phyloP scores from a whole-genome alignment of 2,888 invertebrate genomes.

The Lumbricus terrestris region DNA sequence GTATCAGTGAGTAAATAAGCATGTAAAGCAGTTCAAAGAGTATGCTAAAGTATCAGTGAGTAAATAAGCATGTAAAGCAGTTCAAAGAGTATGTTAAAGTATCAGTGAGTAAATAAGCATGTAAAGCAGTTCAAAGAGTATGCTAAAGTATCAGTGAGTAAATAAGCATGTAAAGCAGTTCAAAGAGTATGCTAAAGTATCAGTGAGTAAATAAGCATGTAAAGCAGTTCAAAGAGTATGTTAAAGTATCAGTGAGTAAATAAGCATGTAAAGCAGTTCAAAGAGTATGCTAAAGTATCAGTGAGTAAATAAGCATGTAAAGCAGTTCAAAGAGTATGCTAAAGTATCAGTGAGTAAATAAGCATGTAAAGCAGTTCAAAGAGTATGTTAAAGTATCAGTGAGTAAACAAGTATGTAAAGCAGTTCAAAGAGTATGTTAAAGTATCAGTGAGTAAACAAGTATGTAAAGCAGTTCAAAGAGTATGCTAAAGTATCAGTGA shows the following conservation, averaged over 20 bases:
- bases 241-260: neutral
- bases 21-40: slow-evolving; percentile 22
- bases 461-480: slow-evolving; percentile 22
- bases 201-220: neutral
- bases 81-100: neutral
- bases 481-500: neutral
- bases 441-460: neutral
- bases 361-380: slow-evolving; percentile 22
- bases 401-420: slow-evolving; percentile 8
- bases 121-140: slow-evolving; percentile 22
- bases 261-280: slow-evolving; percentile 21
- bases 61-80: slow-evolving; percentile 22
- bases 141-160: neutral
- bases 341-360: neutral
- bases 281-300: neutral
- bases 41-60: neutral
- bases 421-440: neutral
- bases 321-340: slow-evolving; percentile 20
- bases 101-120: neutral
- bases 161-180: slow-evolving; percentile 20
- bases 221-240: slow-evolving; percentile 21
- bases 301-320: neutral
- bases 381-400: neutral
- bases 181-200: neutral
- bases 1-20: neutral